A percentile compares a stretch with the other conserved stretches of the same genome.
Evolutionary conservation across 2,797 vertebrate genomes (phyloP).

Genomic region (Pangasius sanitwongsei): DNA sequence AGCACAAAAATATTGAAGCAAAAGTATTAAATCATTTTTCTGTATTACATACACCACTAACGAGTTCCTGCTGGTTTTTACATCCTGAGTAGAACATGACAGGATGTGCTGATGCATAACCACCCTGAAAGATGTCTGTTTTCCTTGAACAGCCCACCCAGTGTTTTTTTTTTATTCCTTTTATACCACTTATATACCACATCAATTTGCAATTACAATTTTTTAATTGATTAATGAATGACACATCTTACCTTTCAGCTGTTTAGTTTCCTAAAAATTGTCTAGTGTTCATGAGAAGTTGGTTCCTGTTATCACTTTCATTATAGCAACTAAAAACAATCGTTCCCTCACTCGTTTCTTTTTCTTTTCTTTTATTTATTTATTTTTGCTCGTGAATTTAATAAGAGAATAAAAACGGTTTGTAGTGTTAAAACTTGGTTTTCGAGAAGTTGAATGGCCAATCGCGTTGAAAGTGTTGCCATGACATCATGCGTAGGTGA

Average conservation of each 20-base stretch:
- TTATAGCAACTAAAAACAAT: not conserved
- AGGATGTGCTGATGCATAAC: not conserved
- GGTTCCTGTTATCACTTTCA: not conserved
- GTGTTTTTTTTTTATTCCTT: not conserved
- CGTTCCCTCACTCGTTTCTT: not conserved
- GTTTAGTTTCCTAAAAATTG: not conserved
- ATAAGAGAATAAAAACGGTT: not conserved
- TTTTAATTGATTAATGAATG: not conserved
- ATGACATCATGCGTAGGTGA: not conserved
- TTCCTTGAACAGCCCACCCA: not conserved
- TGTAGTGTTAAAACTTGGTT: not conserved
- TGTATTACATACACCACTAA: not conserved
- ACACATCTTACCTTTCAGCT: not conserved
- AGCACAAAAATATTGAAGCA: not conserved
- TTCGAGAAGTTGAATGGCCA: not conserved
- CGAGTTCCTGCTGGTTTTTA: not conserved
- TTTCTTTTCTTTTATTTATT: not conserved
- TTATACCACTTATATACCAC: not conserved
- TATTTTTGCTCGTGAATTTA: not conserved
- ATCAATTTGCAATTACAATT: not conserved
- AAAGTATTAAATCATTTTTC: not conserved
- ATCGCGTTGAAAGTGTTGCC: not conserved
- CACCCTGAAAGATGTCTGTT: not conserved
- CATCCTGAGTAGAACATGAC: not conserved
- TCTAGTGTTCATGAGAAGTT: not conserved